phyloP scores from a whole-genome alignment of 2,797 vertebrate genomes.

The Rhynchotus rufescens region DNA sequence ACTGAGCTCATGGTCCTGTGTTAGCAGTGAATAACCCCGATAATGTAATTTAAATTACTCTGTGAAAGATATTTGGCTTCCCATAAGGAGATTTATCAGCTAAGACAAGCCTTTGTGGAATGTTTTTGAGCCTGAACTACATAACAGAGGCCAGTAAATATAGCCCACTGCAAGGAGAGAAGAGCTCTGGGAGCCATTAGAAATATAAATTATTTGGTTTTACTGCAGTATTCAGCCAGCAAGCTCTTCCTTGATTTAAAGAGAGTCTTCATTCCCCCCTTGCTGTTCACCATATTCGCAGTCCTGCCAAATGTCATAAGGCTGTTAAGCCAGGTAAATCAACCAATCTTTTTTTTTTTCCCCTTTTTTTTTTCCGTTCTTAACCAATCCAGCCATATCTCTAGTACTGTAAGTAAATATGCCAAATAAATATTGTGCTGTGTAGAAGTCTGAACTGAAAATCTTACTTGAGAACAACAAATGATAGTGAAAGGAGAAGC shows the following conservation, averaged over 20 bases:
- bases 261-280: not conserved
- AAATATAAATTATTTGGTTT: slow-evolving; percentile 41
- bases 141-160: slow-evolving; percentile 39
- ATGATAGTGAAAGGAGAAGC: not conserved
- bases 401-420: not conserved
- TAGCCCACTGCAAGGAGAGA: slow-evolving; percentile 17
- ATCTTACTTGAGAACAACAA: not conserved
- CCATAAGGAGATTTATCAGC: slow-evolving; percentile 48
- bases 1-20: not conserved
- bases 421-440: not conserved
- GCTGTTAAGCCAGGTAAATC: slow-evolving; percentile 38
- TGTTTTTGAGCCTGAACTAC: slow-evolving; percentile 29
- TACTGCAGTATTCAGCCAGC: slow-evolving; percentile 1
- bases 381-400: not conserved
- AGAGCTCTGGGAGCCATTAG: slow-evolving; percentile 13
- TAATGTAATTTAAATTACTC: slow-evolving; percentile 32
- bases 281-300: not conserved
- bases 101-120: slow-evolving; percentile 21
- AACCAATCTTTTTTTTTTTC: not conserved
- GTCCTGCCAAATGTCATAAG: not conserved
- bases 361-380: not conserved
- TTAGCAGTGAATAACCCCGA: slow-evolving; percentile 16
- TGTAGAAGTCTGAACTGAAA: not conserved
- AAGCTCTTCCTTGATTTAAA: slow-evolving; percentile 53
- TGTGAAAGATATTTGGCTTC: slow-evolving; percentile 28